Base-by-base conservation (phyloP, 2,797 vertebrate genomes). In the Poecilia picta region DNA sequence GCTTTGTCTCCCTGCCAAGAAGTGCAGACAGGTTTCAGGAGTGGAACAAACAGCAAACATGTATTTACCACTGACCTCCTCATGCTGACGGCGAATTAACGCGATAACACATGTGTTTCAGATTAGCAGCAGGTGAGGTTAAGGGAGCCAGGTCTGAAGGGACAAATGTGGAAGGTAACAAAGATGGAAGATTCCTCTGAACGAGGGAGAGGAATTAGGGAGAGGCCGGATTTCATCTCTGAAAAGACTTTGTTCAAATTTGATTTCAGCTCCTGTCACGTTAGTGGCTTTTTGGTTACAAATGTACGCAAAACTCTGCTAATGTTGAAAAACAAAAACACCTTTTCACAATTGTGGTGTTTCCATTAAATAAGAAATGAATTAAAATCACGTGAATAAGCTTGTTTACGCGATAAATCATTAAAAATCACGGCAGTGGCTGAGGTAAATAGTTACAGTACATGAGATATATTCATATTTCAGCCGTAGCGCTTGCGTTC, bases 1-100 rank as follows among this genome's bases (percentile, higher is more conserved):
- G 81, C 84, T 80, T 46, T 66, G 66, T 79, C 39, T 81, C 31
- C 15, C 33, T 31, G 59, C 59, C 59, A 64, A 64, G 59, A 12
- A 64, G 59, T 33, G 31, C 59, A 33, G 59, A 64, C 33, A 33
- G 31, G 16, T 64, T 64, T 64, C 59, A 64, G 15, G 31, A 64
- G 59, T 18, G 31, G 59, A 64, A 36, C 20, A 41, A 68, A 68
- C 12, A 33, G 31, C 31, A 36, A 36, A 18, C 57, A 16, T 33
- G 31, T 18, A 18, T 62, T 33, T 33, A 62, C 31, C 13, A 1
- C 31, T 36, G 0, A 64, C 59, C 16, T 31, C 59, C 16, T 16
- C 18, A 8, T 6, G 31, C 13, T 36, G 59, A 68, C 23, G 36
- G 20, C 12, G 64, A 68, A 66, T 20, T 66, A 18, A 39, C 18